phyloP scores from a whole-genome alignment of 1,140 invertebrate genomes.

The Lucilia cuprina region DNA sequence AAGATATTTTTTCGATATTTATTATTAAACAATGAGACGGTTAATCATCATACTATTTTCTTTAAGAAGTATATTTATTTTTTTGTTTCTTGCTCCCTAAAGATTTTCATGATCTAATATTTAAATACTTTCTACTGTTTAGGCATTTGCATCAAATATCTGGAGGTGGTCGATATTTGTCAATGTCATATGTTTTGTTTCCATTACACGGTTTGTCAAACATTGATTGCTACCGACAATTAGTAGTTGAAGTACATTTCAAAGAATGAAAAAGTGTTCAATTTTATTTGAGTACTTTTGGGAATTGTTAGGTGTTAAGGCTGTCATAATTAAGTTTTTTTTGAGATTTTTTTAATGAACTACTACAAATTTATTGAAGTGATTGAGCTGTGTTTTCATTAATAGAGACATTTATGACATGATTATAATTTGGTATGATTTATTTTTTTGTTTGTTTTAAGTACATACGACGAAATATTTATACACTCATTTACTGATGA shows the following conservation, averaged over 20 bases:
- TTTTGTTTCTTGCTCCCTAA: not conserved
- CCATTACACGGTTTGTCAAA: conserved; percentile 21
- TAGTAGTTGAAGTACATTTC: not conserved
- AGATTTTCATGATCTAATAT: no score
- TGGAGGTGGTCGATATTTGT: conserved; percentile 23
- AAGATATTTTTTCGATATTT: not conserved
- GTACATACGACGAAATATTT: not conserved
- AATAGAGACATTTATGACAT: conserved; percentile 26
- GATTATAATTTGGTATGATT: not conserved
- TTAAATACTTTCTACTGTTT: no score
- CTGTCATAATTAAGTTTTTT: conserved; percentile 10
- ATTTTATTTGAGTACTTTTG: not conserved
- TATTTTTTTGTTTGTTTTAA: not conserved
- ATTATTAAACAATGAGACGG: not conserved
- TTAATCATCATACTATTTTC: not conserved
- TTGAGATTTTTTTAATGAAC: not conserved
- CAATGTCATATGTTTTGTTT: conserved; percentile 13
- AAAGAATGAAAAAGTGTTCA: not conserved
- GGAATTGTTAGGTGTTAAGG: conserved; percentile 13
- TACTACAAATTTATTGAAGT: not conserved
- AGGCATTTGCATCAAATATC: not conserved
- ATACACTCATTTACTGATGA: no score
- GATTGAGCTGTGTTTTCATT: conserved; percentile 31
- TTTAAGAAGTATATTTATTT: not conserved
- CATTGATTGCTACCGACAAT: conserved; percentile 28